Evolutionary conservation across 2,113 vertebrate genomes (phyloP), one percentile per base, ranked within the genome.

Genomic region (Rhinichthys klamathensis): DNA sequence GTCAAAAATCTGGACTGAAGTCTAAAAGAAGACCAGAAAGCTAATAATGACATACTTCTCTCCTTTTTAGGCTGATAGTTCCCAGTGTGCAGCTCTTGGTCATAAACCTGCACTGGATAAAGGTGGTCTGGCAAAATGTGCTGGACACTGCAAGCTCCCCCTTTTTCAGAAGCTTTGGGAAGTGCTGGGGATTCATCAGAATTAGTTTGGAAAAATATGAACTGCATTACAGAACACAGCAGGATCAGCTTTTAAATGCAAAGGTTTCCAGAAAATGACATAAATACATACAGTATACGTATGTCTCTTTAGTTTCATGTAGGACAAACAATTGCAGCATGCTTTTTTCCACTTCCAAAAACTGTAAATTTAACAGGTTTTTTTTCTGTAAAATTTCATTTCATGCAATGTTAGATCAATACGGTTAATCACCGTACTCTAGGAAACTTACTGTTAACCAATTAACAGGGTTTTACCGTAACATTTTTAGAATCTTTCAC

Each of bases 101-200:
- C 73, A 94, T 93, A 85, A 93, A 90, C 84, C 91, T 93, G 92
- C 84, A 83, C 79, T 92, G 90, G 90, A 86, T 93, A 46, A 90
- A 90, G 89, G 88, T 88, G 27, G 80, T 92, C 72, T 94, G 91
- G 93, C 84, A 76, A 84, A 91, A 87, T 79, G 83, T 92, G 77
- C 86, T 93, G 87, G 90, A 92, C 83, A 91, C 90, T 23, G 25
- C 86, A 54, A 90, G 93, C 85, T 82, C 86, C 2, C 89, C 91
- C 18, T 87, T 92, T 46, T 92, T 90, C 76, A 87, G 70, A 76
- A 93, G 92, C 72, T 21, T 89, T 80, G 90, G 90, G 58, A 90
- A 88, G 72, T 90, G 91, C 85, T 93, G 85, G 32, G n/a, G 87
- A 49, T 58, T 81, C 72, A 90, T 93, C 60, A 78, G 49, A 56